Percentiles rank a stretch among this genome's conserved stretches.
Evolutionary conservation across 2,113 vertebrate species (phyloP).

Genomic region (Megaleporinus macrocephalus): DNA sequence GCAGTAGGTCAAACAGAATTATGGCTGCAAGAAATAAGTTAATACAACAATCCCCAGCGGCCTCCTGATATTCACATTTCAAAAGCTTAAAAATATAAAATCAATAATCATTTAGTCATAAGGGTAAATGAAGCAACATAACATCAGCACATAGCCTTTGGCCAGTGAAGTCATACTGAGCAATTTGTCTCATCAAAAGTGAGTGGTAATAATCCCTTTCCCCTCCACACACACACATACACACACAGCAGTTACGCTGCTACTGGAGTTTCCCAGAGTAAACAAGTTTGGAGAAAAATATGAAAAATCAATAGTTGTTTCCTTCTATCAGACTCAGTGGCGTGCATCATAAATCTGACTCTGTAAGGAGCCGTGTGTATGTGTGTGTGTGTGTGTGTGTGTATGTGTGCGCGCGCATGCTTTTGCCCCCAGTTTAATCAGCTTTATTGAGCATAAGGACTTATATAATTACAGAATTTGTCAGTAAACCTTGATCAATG

Average conservation of each 20-base stretch:
- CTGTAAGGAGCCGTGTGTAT: conserved; percentile 66
- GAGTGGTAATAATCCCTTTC: conserved; percentile 84
- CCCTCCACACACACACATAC: conserved; percentile 44
- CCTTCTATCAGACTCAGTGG: conserved; percentile 87
- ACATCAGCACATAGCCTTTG: conserved; percentile 89
- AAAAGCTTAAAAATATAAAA: conserved; percentile 91
- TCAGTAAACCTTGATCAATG: conserved; percentile 58
- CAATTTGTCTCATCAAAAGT: conserved; percentile 90
- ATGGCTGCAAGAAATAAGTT: conserved; percentile 91
- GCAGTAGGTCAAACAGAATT: conserved; percentile 76
- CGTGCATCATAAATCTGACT: conserved; percentile 85
- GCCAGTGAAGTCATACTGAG: conserved; percentile 85
- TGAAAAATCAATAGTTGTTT: conserved; percentile 94
- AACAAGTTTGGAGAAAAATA: conserved; percentile 90
- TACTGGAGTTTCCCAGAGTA: conserved; percentile 85
- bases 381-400: conserved; percentile 6
- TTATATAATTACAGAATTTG: conserved; percentile 61
- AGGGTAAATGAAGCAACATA: conserved; percentile 91
- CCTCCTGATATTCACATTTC: conserved; percentile 88
- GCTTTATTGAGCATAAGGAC: conserved; percentile 61
- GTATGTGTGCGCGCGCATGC: conserved; percentile 22
- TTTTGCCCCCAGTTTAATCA: conserved; percentile 50
- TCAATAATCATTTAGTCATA: conserved; percentile 97
- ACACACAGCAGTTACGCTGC: conserved; percentile 72
- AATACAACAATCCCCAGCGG: conserved; percentile 85